Evolutionary conservation across 2,888 invertebrate genomes (phyloP).

Genomic region (Agonum fuliginosum): DNA sequence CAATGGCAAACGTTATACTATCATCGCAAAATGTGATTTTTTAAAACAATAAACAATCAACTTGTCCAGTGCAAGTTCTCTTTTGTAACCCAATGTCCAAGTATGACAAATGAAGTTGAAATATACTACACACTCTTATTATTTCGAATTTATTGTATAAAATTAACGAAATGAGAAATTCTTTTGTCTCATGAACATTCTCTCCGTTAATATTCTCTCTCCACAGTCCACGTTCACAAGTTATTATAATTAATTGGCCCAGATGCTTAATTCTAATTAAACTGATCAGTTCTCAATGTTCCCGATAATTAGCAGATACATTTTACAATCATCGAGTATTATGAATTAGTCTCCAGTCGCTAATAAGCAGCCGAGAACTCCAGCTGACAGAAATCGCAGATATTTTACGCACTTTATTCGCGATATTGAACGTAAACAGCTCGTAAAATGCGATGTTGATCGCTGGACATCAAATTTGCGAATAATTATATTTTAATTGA

Average conservation of each 20-base stretch:
- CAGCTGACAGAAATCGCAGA: slow-evolving; percentile 14
- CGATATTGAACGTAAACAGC: slow-evolving; percentile 4
- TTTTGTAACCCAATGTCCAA: too few species aligned
- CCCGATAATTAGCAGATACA: neutral
- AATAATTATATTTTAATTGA: slow-evolving; percentile 35
- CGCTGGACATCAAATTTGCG: neutral
- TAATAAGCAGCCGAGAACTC: neutral
- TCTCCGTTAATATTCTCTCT: too few species aligned
- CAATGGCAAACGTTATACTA: too few species aligned
- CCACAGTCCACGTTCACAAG: too few species aligned
- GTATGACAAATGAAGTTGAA: too few species aligned
- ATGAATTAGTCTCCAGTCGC: neutral
- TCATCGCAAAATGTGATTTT: too few species aligned
- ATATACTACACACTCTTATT: too few species aligned
- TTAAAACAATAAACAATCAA: too few species aligned
- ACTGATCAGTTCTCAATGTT: neutral
- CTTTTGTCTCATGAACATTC: too few species aligned
- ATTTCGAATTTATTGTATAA: too few species aligned
- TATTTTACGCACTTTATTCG: slow-evolving; percentile 26
- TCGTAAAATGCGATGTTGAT: slow-evolving; percentile 14
- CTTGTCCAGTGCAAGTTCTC: too few species aligned
- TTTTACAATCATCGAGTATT: neutral
- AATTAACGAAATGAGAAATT: too few species aligned
- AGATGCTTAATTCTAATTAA: neutral
- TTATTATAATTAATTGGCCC: neutral